phyloP scores from a whole-genome alignment of 2,888 invertebrate genomes.

The Fabriciana adippe region DNA sequence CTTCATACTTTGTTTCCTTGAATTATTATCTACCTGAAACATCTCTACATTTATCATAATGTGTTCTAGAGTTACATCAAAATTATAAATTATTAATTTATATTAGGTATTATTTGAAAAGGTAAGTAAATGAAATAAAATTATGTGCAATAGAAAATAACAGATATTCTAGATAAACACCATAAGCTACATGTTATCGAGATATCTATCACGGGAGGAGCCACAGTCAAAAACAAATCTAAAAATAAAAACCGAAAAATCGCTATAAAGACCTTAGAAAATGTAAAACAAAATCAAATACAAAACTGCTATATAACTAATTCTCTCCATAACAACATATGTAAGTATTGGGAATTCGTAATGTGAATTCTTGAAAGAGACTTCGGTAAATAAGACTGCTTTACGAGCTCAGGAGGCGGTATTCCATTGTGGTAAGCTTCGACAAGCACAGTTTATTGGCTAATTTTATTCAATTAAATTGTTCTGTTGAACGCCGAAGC shows the following conservation, averaged over 20 bases:
- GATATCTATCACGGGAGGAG: too few relatives aligned
- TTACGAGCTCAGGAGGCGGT: conserved; percentile 69
- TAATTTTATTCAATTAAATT: conserved; percentile 82
- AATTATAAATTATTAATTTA: too few relatives aligned
- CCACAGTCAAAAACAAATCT: too few relatives aligned
- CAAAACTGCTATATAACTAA: conserved; percentile 31
- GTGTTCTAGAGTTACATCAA: not conserved
- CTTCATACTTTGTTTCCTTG: not conserved
- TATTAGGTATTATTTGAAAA: too few relatives aligned
- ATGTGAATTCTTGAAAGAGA: conserved; percentile 68
- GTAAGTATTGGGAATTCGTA: conserved; percentile 65
- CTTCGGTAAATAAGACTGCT: conserved; percentile 71
- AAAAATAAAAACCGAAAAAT: not conserved
- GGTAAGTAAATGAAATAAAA: too few relatives aligned
- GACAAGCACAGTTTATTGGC: conserved; percentile 76
- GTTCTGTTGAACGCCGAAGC: conserved; percentile 57
- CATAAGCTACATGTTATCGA: too few relatives aligned
- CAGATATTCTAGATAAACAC: too few relatives aligned
- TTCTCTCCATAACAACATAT: conserved; percentile 55
- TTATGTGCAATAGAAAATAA: too few relatives aligned
- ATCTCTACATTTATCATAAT: not conserved
- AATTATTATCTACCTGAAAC: not conserved
- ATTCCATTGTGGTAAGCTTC: conserved; percentile 76
- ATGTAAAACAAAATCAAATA: not conserved
- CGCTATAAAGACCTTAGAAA: not conserved